phyloP scores from a whole-genome alignment of 2,888 invertebrate species.

The Sinotaia quadrata region DNA sequence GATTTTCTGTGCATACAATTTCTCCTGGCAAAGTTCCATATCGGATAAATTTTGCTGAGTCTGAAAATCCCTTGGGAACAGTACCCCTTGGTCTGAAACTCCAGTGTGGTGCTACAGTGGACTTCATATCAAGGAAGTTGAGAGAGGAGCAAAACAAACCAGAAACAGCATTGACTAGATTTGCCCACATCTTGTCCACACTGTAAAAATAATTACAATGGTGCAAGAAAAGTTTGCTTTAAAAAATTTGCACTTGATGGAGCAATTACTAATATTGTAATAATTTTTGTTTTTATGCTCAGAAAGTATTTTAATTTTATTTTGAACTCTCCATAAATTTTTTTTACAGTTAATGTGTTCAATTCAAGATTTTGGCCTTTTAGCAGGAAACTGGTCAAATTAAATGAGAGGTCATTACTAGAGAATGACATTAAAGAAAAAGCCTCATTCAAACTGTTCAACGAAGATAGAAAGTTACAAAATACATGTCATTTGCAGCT shows the following conservation, averaged over 20 bases:
- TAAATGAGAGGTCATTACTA: too few species aligned
- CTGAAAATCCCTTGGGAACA: conserved; percentile 75
- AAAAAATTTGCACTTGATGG: not conserved
- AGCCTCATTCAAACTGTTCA: too few species aligned
- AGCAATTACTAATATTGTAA: not conserved
- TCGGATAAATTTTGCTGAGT: conserved; percentile 57
- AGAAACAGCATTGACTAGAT: conserved; percentile 90
- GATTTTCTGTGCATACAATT: conserved; percentile 97
- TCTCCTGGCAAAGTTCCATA: conserved; percentile 96
- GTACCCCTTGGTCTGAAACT: conserved; percentile 85
- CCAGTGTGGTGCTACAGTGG: conserved; percentile 84
- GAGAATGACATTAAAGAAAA: too few species aligned
- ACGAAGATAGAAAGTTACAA: too few species aligned
- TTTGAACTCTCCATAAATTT: too few species aligned
- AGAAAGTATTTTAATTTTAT: too few species aligned
- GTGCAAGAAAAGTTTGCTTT: not conserved
- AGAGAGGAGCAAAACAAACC: conserved; percentile 97
- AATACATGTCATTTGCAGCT: too few species aligned
- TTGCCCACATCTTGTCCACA: conserved; percentile 86
- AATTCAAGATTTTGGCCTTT: too few species aligned
- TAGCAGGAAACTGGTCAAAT: too few species aligned
- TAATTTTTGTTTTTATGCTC: too few species aligned
- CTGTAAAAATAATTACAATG: conserved; percentile 72
- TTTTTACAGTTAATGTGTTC: too few species aligned
- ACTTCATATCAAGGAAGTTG: conserved; percentile 90